Evolutionary conservation across 2,113 vertebrate genomes (phyloP).

Genomic region (Oncorhynchus kisutch): DNA sequence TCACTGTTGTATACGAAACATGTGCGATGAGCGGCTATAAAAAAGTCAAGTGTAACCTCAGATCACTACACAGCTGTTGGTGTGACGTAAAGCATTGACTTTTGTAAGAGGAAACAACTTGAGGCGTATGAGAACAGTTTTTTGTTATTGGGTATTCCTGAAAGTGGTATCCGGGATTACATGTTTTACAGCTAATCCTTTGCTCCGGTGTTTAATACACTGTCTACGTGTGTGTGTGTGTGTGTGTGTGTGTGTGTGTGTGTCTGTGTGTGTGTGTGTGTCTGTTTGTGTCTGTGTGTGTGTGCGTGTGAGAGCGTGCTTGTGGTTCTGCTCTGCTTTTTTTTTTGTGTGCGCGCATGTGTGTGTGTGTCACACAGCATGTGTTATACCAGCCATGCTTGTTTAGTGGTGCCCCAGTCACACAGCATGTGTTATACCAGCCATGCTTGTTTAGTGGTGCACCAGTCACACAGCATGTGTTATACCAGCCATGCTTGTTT

Average conservation of each 20-base stretch:
- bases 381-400: too few relatives aligned
- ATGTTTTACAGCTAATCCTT: constrained; percentile 60
- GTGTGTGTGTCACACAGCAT: constrained; percentile 13
- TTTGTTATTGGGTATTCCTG: constrained; percentile 63
- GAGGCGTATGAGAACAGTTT: constrained; percentile 68
- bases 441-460: too few relatives aligned
- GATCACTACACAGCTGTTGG: constrained; percentile 75
- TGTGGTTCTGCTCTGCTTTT: constrained; percentile 37
- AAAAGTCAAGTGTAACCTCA: constrained; percentile 77
- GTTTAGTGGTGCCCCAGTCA: too few relatives aligned
- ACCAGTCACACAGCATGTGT: too few relatives aligned
- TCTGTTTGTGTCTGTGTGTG: constrained; percentile 32
- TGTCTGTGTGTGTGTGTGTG: constrained; percentile 33
- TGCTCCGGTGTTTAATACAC: constrained; percentile 56
- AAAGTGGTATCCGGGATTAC: constrained; percentile 61
- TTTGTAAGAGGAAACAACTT: constrained; percentile 60
- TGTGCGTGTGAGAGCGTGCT: constrained; percentile 15
- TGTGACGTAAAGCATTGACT: constrained; percentile 59
- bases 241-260: constrained; percentile 16
- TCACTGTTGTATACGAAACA: constrained; percentile 69
- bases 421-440: too few relatives aligned
- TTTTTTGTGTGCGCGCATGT: constrained; percentile 16
- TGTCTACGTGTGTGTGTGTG: constrained; percentile 32
- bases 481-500: too few relatives aligned
- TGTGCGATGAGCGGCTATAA: constrained; percentile 68